Conservation (phyloP, 2,888 invertebrate species). For the Pristionchus japonicus region DNA sequence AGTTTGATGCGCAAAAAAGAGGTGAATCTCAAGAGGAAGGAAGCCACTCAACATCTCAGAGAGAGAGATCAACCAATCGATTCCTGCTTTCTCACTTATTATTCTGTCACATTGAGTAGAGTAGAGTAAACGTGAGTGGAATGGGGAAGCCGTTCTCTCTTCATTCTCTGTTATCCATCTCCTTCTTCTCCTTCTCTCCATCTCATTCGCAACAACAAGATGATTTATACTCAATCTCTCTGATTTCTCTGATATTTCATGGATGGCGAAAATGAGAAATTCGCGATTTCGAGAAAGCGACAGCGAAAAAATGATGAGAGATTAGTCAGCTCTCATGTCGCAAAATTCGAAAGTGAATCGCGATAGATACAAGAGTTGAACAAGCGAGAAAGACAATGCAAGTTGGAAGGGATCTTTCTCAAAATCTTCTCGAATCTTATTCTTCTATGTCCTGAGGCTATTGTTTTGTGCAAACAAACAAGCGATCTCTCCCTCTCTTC, state of each 20-base stretch:
- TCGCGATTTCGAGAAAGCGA: not conserved
- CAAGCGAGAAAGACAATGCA: not conserved
- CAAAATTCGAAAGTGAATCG: not conserved
- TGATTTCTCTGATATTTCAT: not conserved
- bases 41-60: not conserved
- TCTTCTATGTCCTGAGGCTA: not conserved
- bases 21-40: not conserved
- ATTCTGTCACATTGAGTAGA: not conserved
- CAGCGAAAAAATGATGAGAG: not conserved
- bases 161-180: not conserved
- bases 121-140: not conserved
- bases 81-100: conserved; percentile 10
- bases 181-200: not conserved
- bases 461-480: conserved; percentile 22
- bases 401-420: not conserved
- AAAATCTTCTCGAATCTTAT: not conserved
- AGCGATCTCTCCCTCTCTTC: not conserved
- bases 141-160: not conserved
- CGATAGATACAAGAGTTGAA: not conserved
- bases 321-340: conserved; percentile 29
- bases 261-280: not conserved
- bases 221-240: not conserved
- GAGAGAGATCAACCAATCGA: conserved; percentile 2
- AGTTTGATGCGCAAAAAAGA: not conserved
- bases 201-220: conserved; percentile 22